Evolutionary conservation across 2,888 invertebrate genomes (phyloP).

Genomic region (Matsumyia berberina): DNA sequence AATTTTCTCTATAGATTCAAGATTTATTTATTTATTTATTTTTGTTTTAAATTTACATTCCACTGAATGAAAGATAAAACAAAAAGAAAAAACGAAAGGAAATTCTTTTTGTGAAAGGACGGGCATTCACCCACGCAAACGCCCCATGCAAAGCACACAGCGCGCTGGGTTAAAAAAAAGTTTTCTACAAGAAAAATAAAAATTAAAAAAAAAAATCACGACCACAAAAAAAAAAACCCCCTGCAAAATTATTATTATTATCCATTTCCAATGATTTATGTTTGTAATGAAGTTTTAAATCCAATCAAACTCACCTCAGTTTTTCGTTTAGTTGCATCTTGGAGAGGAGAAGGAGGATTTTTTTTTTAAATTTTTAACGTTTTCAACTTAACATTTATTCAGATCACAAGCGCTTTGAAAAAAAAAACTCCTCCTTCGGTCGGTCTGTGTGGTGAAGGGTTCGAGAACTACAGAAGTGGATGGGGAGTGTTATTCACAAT

Average conservation of each 20-base stretch:
- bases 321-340: slow-evolving; percentile 67
- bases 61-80: slow-evolving; percentile 2
- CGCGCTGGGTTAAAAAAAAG: background rate
- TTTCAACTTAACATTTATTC: background rate
- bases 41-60: slow-evolving; percentile 6
- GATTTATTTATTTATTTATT: background rate
- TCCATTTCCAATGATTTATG: slow-evolving; percentile 1
- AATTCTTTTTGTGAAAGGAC: background rate
- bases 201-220: slow-evolving; percentile 1
- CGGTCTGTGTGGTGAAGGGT: too few species aligned
- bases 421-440: too few species aligned
- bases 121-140: slow-evolving; percentile 32
- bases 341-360: too few species aligned
- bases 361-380: slow-evolving; percentile 4
- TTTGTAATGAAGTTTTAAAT: slow-evolving; percentile 7
- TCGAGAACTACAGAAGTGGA: too few species aligned
- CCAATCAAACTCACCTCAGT: slow-evolving; percentile 52
- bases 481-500: slow-evolving; percentile 59
- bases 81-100: slow-evolving; percentile 9
- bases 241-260: background rate
- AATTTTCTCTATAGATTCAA: background rate
- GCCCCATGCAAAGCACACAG: slow-evolving; percentile 22
- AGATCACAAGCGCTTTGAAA: too few species aligned
- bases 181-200: background rate
- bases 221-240: too few species aligned